Evolutionary conservation across 2,888 invertebrate species (phyloP), one percentile per base, ranked within the genome.

Genomic region (Noctua comes): DNA sequence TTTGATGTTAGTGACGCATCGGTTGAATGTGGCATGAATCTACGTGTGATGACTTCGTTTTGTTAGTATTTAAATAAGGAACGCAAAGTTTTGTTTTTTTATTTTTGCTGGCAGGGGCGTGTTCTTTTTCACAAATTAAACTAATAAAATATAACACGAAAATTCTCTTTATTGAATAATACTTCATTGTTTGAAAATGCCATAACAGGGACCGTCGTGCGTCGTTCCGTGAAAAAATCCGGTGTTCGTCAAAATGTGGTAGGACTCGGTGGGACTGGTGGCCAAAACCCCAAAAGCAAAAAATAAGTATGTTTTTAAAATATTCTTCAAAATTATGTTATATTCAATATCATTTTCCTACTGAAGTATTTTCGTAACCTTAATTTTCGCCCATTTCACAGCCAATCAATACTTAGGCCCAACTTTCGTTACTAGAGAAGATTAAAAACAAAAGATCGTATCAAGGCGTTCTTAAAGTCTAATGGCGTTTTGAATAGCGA

Each of bases 401-500:
- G 74, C 71, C 68, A 84, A 86, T 88, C 86, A 86, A 81, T 79
- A 82, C 83, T 85, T 78, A 88, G 77, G 77, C 79, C 51, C 65
- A 80, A 80, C 79, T 81, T 87, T 86, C 76, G 73, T 86, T 79
- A 83, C 77, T 76, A 76, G 27, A 51, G 83, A 81, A 82, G 86
- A 88, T 84, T 84, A 86, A 88, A 88, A 88, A 88, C 87, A 88
- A 88, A 88, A 85, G 85, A 85, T 85, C 79, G 68, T 85, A 85
- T 85, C 85, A 82, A 69, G 79, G 79, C 73, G 79, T 84, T 88
- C 88, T 88, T 82, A 79, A 86, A 83, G 87, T 87, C 83, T 91
- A 92, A 92, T 91, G 90, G 90, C 89, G 86, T 91, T 90, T 89
- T 90, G 91, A 91, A 91, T 89, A 89, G 88, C 76, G 86, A 87